Percentiles rank a stretch among this genome's conserved stretches.
Evolutionary conservation across 2,797 vertebrate species (phyloP).

Genomic region (Tadarida brasiliensis): DNA sequence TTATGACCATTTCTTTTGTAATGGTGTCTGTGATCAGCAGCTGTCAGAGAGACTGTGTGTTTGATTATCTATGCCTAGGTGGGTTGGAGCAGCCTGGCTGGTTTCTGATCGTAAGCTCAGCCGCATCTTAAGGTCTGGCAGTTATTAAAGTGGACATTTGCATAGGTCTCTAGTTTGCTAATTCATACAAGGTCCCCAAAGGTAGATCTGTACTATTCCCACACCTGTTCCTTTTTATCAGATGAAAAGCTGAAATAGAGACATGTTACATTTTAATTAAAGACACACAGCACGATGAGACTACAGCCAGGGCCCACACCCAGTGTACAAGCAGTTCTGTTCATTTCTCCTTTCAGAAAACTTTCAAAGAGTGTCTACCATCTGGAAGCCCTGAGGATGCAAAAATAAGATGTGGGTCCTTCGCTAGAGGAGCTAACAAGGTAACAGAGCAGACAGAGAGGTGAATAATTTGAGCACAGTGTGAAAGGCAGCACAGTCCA

Average conservation of each 20-base stretch:
- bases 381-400: not conserved
- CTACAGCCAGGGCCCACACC: not conserved
- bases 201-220: not conserved
- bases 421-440: not conserved
- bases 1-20: slow-evolving; percentile 69
- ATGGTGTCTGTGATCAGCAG: slow-evolving; percentile 67
- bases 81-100: not conserved
- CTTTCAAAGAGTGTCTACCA: not conserved
- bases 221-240: not conserved
- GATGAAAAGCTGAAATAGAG: slow-evolving; percentile 48
- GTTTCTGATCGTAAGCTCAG: not conserved
- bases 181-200: slow-evolving; percentile 48
- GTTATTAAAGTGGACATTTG: slow-evolving; percentile 53
- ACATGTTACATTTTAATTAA: slow-evolving; percentile 36
- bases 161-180: slow-evolving; percentile 49
- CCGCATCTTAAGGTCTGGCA: slow-evolving; percentile 52
- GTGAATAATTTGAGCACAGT: not conserved
- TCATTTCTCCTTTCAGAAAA: not conserved
- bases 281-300: not conserved
- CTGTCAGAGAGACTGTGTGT: slow-evolving; percentile 49
- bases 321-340: not conserved
- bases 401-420: not conserved
- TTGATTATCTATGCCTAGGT: slow-evolving; percentile 40
- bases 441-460: not conserved
- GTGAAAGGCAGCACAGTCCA: not conserved